phyloP scores from a whole-genome alignment of 2,888 invertebrate genomes.

The Tiliacea aurago region DNA sequence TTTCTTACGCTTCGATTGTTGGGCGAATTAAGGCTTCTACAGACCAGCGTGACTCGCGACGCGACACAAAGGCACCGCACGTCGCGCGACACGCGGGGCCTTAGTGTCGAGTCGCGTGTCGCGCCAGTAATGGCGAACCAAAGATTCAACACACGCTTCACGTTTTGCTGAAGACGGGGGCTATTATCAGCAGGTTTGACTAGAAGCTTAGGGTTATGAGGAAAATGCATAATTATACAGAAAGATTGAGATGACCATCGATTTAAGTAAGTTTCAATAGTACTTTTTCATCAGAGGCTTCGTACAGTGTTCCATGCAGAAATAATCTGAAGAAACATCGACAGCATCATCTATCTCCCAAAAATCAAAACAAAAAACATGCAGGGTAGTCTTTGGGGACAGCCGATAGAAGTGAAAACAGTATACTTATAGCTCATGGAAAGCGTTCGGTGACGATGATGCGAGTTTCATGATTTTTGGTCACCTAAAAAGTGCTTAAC shows the following conservation, averaged over 20 bases:
- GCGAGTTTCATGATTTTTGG: no score
- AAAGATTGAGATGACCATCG: neutral
- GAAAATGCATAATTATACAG: constrained; percentile 4
- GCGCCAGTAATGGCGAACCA: no score
- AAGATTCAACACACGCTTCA: neutral
- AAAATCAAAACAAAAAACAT: neutral
- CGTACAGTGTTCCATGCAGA: neutral
- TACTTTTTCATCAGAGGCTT: neutral
- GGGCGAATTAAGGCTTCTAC: no score
- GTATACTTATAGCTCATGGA: no score
- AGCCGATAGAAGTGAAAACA: no score
- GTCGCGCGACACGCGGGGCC: no score
- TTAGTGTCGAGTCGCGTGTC: no score
- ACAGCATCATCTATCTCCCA: neutral
- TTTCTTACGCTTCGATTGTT: neutral
- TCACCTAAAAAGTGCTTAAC: no score
- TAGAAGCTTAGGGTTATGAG: neutral
- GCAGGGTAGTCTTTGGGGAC: no score
- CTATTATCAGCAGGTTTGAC: neutral
- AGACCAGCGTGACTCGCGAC: no score
- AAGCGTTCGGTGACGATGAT: no score
- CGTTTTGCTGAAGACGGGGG: neutral
- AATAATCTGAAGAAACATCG: neutral
- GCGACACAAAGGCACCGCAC: no score
- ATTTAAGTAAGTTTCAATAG: neutral